These are phyloP conservation scores for Drosophila persimilis DNA, from an alignment of 1,140 invertebrate species.

Conservation along the genomic window DNA sequence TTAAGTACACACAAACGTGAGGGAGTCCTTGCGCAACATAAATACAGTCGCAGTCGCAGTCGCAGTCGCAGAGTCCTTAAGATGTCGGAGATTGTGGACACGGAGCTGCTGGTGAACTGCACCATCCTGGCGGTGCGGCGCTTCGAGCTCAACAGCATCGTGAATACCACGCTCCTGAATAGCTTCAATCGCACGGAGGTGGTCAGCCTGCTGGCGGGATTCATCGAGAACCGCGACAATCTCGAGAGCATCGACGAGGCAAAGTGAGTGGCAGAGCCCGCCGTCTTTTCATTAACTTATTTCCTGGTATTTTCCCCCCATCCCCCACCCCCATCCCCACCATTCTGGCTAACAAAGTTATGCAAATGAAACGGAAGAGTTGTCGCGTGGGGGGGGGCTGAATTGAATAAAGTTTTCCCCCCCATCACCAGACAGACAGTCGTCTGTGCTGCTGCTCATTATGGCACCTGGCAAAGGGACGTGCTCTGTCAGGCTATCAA, in stretches of 20 bases:
- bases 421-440: neutral
- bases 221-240: constrained; percentile 80
- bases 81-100: constrained; percentile 81
- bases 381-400: constrained; percentile 6
- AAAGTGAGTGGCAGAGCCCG: constrained; percentile 62
- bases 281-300: constrained; percentile 1
- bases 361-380: constrained; percentile 35
- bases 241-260: constrained; percentile 76
- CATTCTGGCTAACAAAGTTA: constrained; percentile 10
- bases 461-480: too few relatives aligned
- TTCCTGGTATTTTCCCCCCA: neutral
- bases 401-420: constrained; percentile 33
- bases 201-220: constrained; percentile 67
- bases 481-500: too few relatives aligned
- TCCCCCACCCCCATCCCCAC: too few relatives aligned
- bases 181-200: constrained; percentile 76
- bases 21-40: constrained; percentile 42
- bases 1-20: neutral
- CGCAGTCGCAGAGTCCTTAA: constrained; percentile 8
- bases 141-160: constrained; percentile 75
- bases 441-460: too few relatives aligned
- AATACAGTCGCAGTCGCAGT: too few relatives aligned
- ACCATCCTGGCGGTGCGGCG: constrained; percentile 78
- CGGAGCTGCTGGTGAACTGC: constrained; percentile 79
- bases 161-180: constrained; percentile 68